Evolutionary conservation across 2,113 vertebrate species (phyloP).

Genomic region (Scomber scombrus): DNA sequence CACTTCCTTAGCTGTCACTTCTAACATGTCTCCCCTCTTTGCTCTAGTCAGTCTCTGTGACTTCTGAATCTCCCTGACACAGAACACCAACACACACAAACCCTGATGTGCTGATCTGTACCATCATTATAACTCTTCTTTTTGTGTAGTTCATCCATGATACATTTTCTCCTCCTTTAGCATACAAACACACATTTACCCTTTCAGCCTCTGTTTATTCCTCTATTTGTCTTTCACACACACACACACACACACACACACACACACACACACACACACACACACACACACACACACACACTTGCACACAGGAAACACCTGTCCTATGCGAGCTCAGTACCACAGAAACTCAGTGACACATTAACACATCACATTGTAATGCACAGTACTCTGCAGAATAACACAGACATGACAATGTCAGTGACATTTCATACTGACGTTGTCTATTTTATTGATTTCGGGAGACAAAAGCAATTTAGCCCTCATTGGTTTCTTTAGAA

Average conservation of each 20-base stretch:
- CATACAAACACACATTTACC: too few relatives aligned
- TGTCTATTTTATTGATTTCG: not conserved
- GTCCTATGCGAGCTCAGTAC: constrained; percentile 80
- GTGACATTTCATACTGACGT: constrained; percentile 13
- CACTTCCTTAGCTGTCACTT: constrained; percentile 12
- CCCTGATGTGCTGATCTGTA: not conserved
- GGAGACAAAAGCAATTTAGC: not conserved
- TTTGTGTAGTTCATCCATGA: not conserved
- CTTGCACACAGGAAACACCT: constrained; percentile 91
- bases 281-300: constrained; percentile 33
- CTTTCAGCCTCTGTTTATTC: not conserved
- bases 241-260: not conserved
- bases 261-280: not conserved
- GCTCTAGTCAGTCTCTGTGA: too few relatives aligned
- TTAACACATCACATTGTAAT: constrained; percentile 40
- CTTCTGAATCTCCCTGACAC: not conserved
- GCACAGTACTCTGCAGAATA: constrained; percentile 38
- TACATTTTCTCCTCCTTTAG: too few relatives aligned
- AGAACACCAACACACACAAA: not conserved
- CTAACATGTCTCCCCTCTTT: not conserved
- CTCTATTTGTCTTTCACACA: not conserved
- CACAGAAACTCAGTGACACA: constrained; percentile 76
- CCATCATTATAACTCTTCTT: not conserved
- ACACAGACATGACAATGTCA: constrained; percentile 14
- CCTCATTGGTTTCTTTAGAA: not conserved